phyloP scores from a whole-genome alignment of 1,140 invertebrate species.

The Sycophaga agraensis region DNA sequence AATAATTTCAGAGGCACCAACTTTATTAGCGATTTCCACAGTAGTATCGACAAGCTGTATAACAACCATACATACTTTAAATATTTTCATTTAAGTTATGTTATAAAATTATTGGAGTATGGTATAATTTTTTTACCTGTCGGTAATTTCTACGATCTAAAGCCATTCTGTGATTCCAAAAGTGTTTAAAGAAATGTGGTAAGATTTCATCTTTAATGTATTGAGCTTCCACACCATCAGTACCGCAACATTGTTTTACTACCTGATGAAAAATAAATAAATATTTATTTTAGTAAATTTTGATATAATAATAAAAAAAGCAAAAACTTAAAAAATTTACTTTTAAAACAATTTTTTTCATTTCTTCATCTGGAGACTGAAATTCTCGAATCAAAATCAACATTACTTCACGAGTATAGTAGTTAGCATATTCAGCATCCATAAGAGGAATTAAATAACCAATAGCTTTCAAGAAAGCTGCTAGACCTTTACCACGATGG shows the following conservation, averaged over 20 bases:
- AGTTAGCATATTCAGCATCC: slow-evolving; percentile 99
- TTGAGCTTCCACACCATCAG: slow-evolving; percentile 98
- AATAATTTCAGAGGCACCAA: slow-evolving; percentile 98
- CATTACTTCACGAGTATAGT: slow-evolving; percentile 99
- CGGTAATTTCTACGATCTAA: slow-evolving; percentile 96
- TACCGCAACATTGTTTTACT: slow-evolving; percentile 99
- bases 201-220: slow-evolving; percentile 99
- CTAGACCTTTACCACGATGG: slow-evolving; percentile 96
- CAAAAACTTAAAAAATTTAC: slow-evolving; percentile 53
- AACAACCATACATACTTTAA: not conserved
- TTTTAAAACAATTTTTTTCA: slow-evolving; percentile 99
- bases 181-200: slow-evolving; percentile 99
- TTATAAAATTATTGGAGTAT: not conserved
- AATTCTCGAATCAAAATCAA: slow-evolving; percentile 98
- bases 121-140: slow-evolving; percentile 59
- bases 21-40: slow-evolving; percentile 99
- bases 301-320: not conserved
- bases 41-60: slow-evolving; percentile 93
- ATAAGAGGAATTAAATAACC: slow-evolving; percentile 99
- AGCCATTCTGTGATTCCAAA: slow-evolving; percentile 99
- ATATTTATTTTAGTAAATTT: not conserved
- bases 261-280: slow-evolving; percentile 64
- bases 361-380: slow-evolving; percentile 99
- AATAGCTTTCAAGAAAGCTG: slow-evolving; percentile 98
- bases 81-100: not conserved